Base-by-base conservation (phyloP, 2,888 invertebrate genomes). In the Busseola fusca region DNA sequence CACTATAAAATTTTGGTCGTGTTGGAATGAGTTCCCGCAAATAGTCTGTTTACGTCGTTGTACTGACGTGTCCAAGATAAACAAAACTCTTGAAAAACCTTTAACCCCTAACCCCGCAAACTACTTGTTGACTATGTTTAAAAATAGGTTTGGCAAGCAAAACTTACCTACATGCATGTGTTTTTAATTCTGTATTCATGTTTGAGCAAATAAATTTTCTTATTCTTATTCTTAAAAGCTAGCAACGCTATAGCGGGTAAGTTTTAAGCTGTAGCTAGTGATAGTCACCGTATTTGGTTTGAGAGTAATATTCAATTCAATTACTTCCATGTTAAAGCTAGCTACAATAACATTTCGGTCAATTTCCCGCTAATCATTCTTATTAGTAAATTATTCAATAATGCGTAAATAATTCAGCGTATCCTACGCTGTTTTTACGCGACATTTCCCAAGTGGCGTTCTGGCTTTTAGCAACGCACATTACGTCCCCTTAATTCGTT, bases 381-480 rank as follows among this genome's bases (percentile, higher is more conserved):
- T 71, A 81, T 71, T 60, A 58, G 57, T 50, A 59, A 66, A 69
- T 76, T 63, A 69, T 54, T 69, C 72, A 66, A 40, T 56, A 78
- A 81, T 78, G 65, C 60, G 63, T n/a, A n/a, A n/a, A n/a, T n/a
- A n/a, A n/a, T n/a, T n/a, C n/a, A n/a, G n/a, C n/a, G n/a, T n/a
- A n/a, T n/a, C n/a, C n/a, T n/a, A n/a, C n/a, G n/a, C 59, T 72
- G 68, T 52, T 69, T 60, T 72, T 72, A 69, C 64, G 52, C 27
- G 58, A 70, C 60, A 68, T 72, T 69, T 69, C 69, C 69, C 68
- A 69, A 54, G 69, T 54, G 73, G 42, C n/a, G 48, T 64, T 69
- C 59, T 69, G 76, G 60, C n/a, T 76, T 73, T 67, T 80, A 76
- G 73, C 80, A 76, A 67, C 40, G 54, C 37, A 56, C 72, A 67